phyloP scores from a whole-genome alignment of 1,140 invertebrate genomes.

The Diabrotica virgifera region DNA sequence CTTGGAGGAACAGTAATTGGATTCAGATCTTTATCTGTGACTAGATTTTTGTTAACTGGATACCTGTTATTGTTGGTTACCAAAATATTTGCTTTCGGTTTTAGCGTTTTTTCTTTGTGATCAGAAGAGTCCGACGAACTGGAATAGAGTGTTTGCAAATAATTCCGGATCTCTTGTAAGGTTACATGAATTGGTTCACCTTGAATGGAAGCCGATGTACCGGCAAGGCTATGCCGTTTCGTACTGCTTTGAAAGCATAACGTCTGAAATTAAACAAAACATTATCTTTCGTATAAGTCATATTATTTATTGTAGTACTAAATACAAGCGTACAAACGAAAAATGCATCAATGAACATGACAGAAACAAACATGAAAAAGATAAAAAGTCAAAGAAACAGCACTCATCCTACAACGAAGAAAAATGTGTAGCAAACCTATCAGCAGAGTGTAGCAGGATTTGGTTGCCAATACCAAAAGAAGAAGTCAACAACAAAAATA shows the following conservation, averaged over 20 bases:
- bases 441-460: too few relatives aligned
- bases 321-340: too few relatives aligned
- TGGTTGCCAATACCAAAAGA: too few relatives aligned
- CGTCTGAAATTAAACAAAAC: background rate
- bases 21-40: slow-evolving; percentile 14
- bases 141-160: slow-evolving; percentile 74
- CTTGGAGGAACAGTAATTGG: slow-evolving; percentile 6
- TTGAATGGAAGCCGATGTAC: slow-evolving; percentile 49
- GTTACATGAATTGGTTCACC: slow-evolving; percentile 81
- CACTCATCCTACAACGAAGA: too few relatives aligned
- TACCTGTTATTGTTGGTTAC: slow-evolving; percentile 42
- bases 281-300: too few relatives aligned
- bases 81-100: slow-evolving; percentile 38
- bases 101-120: slow-evolving; percentile 52
- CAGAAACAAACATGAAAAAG: too few relatives aligned
- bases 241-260: slow-evolving; percentile 9
- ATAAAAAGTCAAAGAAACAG: too few relatives aligned
- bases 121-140: slow-evolving; percentile 61
- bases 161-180: slow-evolving; percentile 78
- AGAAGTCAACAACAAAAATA: too few relatives aligned
- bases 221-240: slow-evolving; percentile 58
- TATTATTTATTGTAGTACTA: too few relatives aligned
- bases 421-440: too few relatives aligned
- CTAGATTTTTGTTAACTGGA: slow-evolving; percentile 19
- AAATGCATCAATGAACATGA: too few relatives aligned